phyloP scores from a whole-genome alignment of 1,140 invertebrate species.

The Drosophila virilis region DNA sequence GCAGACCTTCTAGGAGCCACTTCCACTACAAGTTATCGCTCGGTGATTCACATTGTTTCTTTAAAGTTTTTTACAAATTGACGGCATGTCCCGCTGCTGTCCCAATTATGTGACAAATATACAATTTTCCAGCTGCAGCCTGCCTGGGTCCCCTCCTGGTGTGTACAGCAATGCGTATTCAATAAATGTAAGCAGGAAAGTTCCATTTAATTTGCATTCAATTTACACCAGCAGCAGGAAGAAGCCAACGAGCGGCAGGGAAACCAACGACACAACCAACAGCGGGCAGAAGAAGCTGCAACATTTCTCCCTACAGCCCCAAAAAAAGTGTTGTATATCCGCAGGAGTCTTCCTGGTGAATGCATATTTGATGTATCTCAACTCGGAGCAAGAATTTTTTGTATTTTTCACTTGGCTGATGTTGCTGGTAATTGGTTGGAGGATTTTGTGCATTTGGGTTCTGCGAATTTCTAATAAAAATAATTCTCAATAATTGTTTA shows the following conservation, averaged over 20 bases:
- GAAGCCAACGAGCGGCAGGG: slow-evolving; percentile 1
- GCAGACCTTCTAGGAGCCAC: background rate
- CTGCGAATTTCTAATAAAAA: background rate
- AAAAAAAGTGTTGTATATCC: slow-evolving; percentile 22
- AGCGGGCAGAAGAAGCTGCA: slow-evolving; percentile 16
- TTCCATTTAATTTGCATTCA: slow-evolving; percentile 72
- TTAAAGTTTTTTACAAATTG: slow-evolving; percentile 18
- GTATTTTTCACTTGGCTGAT: slow-evolving; percentile 15
- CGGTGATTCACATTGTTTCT: background rate
- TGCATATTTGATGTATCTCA: slow-evolving; percentile 13
- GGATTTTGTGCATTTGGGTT: slow-evolving; percentile 3
- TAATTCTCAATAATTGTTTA: slow-evolving; percentile 2
- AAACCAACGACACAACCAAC: background rate
- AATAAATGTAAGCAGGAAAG: slow-evolving; percentile 63
- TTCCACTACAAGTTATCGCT: background rate
- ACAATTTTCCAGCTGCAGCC: slow-evolving; percentile 14
- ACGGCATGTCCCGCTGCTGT: slow-evolving; percentile 10
- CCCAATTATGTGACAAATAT: slow-evolving; percentile 21
- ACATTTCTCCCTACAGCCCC: background rate
- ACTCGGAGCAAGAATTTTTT: slow-evolving; percentile 10
- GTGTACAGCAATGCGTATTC: slow-evolving; percentile 41
- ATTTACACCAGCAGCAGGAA: slow-evolving; percentile 42
- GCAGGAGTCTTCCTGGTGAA: slow-evolving; percentile 7
- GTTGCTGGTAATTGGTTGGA: slow-evolving; percentile 28
- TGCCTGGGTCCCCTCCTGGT: too few species aligned